phyloP scores from a whole-genome alignment of 2,888 invertebrate genomes.

The Pseudanteris insignis region DNA sequence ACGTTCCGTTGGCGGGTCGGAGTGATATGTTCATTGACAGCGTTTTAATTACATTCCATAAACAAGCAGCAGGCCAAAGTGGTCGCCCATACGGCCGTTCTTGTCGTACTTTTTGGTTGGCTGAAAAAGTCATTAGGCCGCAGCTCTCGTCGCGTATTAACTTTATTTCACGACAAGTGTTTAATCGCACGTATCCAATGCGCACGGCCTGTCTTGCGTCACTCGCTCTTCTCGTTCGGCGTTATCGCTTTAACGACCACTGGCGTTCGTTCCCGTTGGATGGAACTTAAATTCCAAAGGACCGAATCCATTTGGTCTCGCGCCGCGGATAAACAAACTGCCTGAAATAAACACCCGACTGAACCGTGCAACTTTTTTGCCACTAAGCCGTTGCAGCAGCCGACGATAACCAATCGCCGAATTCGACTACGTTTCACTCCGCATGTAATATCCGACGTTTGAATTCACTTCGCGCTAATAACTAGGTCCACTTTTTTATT shows the following conservation, averaged over 20 bases:
- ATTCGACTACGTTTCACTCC: too few species aligned
- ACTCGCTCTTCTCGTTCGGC: slow-evolving; percentile 55
- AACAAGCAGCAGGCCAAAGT: slow-evolving; percentile 9
- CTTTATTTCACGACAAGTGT: slow-evolving; percentile 28
- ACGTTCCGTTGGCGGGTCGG: not conserved
- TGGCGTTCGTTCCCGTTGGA: slow-evolving; percentile 34
- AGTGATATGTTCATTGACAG: slow-evolving; percentile 22
- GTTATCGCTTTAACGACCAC: slow-evolving; percentile 49
- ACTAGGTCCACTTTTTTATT: too few species aligned
- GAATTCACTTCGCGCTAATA: too few species aligned
- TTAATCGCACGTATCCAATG: slow-evolving; percentile 48
- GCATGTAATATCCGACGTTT: too few species aligned
- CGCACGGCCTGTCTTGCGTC: slow-evolving; percentile 52
- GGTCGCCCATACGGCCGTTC: too few species aligned
- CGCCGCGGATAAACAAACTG: slow-evolving; percentile 26
- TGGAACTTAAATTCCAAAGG: slow-evolving; percentile 31
- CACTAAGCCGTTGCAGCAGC: too few species aligned
- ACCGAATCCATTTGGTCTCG: slow-evolving; percentile 33
- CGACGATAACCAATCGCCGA: too few species aligned
- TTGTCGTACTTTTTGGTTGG: too few species aligned
- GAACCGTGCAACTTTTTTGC: too few species aligned
- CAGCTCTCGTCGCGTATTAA: not conserved
- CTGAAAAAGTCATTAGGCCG: not conserved
- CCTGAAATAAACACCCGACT: slow-evolving; percentile 23
- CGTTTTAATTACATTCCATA: slow-evolving; percentile 20